A percentile compares a stretch with the other conserved stretches of the same genome.
Evolutionary conservation across 1,140 invertebrate species (phyloP).

Genomic region (Pygmarrhopalites habei): DNA sequence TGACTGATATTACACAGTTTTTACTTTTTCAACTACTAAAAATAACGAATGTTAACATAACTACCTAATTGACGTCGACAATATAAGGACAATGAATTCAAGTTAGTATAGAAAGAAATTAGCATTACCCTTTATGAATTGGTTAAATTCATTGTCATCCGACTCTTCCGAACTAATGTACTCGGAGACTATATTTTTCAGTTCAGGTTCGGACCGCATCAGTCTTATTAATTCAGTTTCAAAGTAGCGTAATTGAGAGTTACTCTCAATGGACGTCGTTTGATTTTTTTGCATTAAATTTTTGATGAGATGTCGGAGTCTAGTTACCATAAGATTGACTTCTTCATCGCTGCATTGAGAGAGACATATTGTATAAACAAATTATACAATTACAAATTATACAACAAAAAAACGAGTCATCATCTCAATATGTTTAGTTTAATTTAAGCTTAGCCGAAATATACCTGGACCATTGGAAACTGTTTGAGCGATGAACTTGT

Average conservation of each 20-base stretch:
- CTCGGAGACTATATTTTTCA: conserved; percentile 75
- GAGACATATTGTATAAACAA: too few species aligned
- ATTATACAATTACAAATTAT: too few species aligned
- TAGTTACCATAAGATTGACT: conserved; percentile 89
- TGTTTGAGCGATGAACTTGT: conserved; percentile 19
- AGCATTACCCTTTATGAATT: conserved; percentile 24
- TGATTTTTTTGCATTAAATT: conserved; percentile 59
- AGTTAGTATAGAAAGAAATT: too few species aligned
- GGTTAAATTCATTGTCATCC: conserved; percentile 64
- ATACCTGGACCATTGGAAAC: conserved; percentile 61
- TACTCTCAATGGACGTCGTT: conserved; percentile 43
- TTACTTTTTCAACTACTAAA: too few species aligned
- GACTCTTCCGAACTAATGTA: conserved; percentile 84
- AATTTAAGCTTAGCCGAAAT: too few species aligned
- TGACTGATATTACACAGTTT: too few species aligned
- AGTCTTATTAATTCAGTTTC: conserved; percentile 67
- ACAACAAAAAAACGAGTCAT: too few species aligned
- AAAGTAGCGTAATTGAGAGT: conserved; percentile 34
- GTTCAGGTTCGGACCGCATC: conserved; percentile 88
- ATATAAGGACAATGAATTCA: too few species aligned
- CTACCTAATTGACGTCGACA: too few species aligned
- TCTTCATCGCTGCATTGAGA: conserved; percentile 86
- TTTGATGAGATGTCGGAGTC: conserved; percentile 85
- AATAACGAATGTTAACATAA: too few species aligned
- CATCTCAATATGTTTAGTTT: too few species aligned